phyloP scores from a whole-genome alignment of 1,140 invertebrate species.

The Nasonia vitripennis region DNA sequence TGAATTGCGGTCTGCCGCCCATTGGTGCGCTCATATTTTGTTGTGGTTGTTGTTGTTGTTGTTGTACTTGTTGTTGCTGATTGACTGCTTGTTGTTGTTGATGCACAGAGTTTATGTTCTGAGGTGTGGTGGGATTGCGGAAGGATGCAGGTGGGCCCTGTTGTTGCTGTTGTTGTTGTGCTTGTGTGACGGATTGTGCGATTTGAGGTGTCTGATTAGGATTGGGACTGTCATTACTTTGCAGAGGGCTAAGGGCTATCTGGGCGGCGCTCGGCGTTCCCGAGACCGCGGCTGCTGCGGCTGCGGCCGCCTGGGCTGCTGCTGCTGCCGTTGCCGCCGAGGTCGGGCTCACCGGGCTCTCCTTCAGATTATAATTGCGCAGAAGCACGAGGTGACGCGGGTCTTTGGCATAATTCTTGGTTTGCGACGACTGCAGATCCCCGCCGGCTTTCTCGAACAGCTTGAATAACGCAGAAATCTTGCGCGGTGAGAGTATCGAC shows the following conservation, averaged over 20 bases:
- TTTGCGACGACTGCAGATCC: constrained; percentile 85
- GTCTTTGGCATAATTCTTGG: constrained; percentile 94
- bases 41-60: constrained; percentile 61
- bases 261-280: constrained; percentile 65
- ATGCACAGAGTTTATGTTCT: constrained; percentile 70
- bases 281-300: constrained; percentile 64
- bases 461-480: constrained; percentile 87
- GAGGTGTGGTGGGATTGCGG: constrained; percentile 66
- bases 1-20: constrained; percentile 67
- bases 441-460: constrained; percentile 91
- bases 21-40: constrained; percentile 63
- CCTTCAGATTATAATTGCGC: constrained; percentile 82
- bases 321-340: constrained; percentile 69
- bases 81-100: constrained; percentile 58
- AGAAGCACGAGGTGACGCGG: constrained; percentile 88
- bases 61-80: constrained; percentile 60
- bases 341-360: constrained; percentile 85
- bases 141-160: constrained; percentile 62
- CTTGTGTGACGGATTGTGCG: constrained; percentile 49
- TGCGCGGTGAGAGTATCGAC: constrained; percentile 91
- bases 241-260: constrained; percentile 76
- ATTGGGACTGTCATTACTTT: constrained; percentile 78
- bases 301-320: constrained; percentile 70
- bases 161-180: constrained; percentile 62
- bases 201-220: constrained; percentile 69